Base-by-base conservation (phyloP, 1,140 invertebrate species). In the Rhagoletis zephyria region DNA sequence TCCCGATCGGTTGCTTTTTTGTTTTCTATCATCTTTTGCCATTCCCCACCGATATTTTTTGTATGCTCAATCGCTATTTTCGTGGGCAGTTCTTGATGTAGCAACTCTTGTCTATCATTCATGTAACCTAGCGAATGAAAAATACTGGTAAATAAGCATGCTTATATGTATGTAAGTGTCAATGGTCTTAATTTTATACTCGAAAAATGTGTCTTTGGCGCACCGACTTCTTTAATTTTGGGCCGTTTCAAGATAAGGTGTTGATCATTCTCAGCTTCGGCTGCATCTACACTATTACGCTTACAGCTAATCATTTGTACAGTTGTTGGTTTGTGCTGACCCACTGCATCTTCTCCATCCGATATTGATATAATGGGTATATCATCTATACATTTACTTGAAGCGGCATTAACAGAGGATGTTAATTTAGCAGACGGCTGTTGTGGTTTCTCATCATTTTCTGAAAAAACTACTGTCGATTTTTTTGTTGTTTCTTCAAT, bases 171-270 rank as follows among this genome's bases (percentile, higher is more conserved):
- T n/a, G n/a, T n/a, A n/a, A n/a, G n/a, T n/a, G n/a, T n/a, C n/a
- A n/a, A n/a, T n/a, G n/a, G n/a, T n/a, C n/a, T n/a, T n/a, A n/a
- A n/a, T n/a, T n/a, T n/a, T n/a, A n/a, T n/a, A n/a, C n/a, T n/a
- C n/a, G n/a, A n/a, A n/a, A n/a, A n/a, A 30, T 30, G 92, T 90
- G 92, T 91, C 74, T 93, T 93, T 0, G 92, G 92, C 0, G 92
- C 92, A 14, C 92, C 92, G 2, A 89, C 92, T 1, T 91, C 92
- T 87, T 92, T 92, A 48, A 92, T 92, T 40, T 91, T 88, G 0
- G 91, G 91, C 40, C 91, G 89, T 4, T 90, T 90, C 3, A 92
- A 87, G 51, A 90, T 90, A 40, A 64, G 77, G 51, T 30, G 30
- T 0, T 89, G 77, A 60, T 88, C 87, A 3, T 87, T 87, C 9